These are phyloP conservation scores for Temnothorax rugatulus DNA, from an alignment of 2,888 invertebrate species.

Conservation along the genomic window DNA sequence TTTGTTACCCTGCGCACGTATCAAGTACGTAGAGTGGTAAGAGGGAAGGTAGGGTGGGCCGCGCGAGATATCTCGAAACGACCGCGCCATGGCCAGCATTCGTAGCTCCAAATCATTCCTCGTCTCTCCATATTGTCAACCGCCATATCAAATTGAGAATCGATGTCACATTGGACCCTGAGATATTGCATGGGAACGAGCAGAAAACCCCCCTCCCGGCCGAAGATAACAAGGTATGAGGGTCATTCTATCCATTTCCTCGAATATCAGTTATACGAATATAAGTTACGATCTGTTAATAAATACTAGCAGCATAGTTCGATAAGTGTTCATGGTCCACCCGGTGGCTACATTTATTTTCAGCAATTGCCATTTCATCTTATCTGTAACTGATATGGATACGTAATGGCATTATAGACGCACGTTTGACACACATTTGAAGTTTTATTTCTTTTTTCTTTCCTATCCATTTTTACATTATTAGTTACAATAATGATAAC, in stretches of 20 bases:
- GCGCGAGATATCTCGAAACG: conserved; percentile 70
- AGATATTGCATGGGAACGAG: conserved; percentile 60
- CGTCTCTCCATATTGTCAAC: conserved; percentile 68
- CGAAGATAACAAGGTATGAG: conserved; percentile 52
- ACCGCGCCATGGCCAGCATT: conserved; percentile 58
- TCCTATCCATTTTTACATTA: background rate
- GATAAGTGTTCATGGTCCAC: conserved; percentile 5
- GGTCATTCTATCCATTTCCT: conserved; percentile 47
- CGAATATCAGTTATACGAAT: background rate
- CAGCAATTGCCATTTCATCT: background rate
- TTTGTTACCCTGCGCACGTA: conserved; percentile 74
- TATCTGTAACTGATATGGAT: conserved; percentile 11
- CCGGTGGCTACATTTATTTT: conserved; percentile 30
- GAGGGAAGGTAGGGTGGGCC: background rate
- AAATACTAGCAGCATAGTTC: conserved; percentile 20
- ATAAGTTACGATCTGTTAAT: conserved; percentile 46
- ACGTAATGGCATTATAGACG: background rate
- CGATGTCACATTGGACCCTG: conserved; percentile 69
- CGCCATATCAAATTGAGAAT: conserved; percentile 72
- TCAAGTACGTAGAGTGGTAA: conserved; percentile 32
- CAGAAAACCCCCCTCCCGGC: conserved; percentile 9
- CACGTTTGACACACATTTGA: conserved; percentile 14
- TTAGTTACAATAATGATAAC: background rate
- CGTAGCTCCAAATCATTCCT: conserved; percentile 72
- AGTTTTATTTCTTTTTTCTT: background rate